Evolutionary conservation across 2,888 invertebrate species (phyloP).

Genomic region (Mimachlamys varia): DNA sequence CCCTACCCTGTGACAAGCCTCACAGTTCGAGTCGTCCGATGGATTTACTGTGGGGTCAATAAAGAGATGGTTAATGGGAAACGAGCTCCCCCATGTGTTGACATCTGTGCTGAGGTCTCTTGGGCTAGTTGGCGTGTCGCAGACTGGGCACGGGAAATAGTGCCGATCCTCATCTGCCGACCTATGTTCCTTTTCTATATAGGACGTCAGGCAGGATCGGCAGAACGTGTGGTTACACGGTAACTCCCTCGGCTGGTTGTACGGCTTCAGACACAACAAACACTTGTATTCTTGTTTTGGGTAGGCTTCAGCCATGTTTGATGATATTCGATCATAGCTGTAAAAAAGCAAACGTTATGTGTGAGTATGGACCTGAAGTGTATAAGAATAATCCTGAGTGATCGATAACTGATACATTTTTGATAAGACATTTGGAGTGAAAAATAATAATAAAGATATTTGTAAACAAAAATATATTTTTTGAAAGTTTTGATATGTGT

Average conservation of each 20-base stretch:
- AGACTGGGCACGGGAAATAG: background rate
- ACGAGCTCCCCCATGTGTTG: background rate
- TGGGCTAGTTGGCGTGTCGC: background rate
- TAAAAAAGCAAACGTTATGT: no score
- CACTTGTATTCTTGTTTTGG: background rate
- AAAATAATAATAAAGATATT: no score
- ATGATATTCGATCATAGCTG: no score
- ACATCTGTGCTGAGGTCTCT: background rate
- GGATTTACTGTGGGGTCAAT: background rate
- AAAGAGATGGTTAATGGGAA: background rate
- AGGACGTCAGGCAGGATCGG: background rate
- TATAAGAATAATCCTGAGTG: no score
- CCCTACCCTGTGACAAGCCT: background rate
- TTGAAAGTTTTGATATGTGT: no score
- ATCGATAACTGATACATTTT: no score
- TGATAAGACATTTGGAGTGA: no score
- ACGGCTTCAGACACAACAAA: no score
- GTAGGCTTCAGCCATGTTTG: background rate
- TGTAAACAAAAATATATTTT: no score
- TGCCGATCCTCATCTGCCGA: background rate
- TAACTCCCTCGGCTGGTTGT: background rate
- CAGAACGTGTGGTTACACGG: background rate
- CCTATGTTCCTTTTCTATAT: no score
- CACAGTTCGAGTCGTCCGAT: background rate
- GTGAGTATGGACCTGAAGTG: no score